Evolutionary conservation across 2,113 vertebrate species (phyloP), one percentile per base, ranked within the genome.

Genomic region (Odobenus rosmarus): DNA sequence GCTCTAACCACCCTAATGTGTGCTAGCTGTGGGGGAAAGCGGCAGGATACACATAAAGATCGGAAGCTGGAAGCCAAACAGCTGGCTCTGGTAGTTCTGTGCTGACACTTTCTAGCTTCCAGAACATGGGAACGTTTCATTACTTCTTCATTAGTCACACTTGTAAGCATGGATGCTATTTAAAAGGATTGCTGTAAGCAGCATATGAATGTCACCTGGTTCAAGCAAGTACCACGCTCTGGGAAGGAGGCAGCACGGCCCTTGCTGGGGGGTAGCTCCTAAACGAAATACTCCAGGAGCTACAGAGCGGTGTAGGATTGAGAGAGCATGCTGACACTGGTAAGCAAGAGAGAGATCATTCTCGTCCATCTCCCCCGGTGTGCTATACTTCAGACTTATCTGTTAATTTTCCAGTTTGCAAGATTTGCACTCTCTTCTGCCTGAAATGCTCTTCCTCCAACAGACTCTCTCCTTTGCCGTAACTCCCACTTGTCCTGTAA

Each of bases 321-420:
- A 61, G 7, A 64, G 2, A 39, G 14, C 18, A 1, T 28, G n/a
- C 10, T 9, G 12, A 28, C 28, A 12, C 4, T 36, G 21, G 9
- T 14, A 26, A 49, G 53, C 26, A 31, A 28, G 36, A 85, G 2
- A 49, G 72, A 77, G n/a, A 46, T 19, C 24, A 5, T 12, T 42
- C 23, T 23, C 7, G 19, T 1, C 21, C 7, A 7, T 55, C 46
- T 80, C 14, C 31, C 4, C 4, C 7, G 2, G 7, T n/a, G 2
- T 16, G 72, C 24, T 85, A 2, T 7, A 5, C 1, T 59, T 13
- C 57, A 92, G 72, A 69, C 51, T 80, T 39, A 14, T 5, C 31
- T 77, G 16, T 10, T 21, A n/a, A n/a, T 87, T 88, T 89, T 89
- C 79, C 4, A 5, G 1, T 72, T 91, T 71, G 53, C n/a, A 16